Percentiles rank a stretch among this genome's conserved stretches.
These are phyloP conservation scores for Opisthocomus hoazin DNA, from an alignment of 2,113 vertebrate genomes.

Conservation along the genomic window DNA sequence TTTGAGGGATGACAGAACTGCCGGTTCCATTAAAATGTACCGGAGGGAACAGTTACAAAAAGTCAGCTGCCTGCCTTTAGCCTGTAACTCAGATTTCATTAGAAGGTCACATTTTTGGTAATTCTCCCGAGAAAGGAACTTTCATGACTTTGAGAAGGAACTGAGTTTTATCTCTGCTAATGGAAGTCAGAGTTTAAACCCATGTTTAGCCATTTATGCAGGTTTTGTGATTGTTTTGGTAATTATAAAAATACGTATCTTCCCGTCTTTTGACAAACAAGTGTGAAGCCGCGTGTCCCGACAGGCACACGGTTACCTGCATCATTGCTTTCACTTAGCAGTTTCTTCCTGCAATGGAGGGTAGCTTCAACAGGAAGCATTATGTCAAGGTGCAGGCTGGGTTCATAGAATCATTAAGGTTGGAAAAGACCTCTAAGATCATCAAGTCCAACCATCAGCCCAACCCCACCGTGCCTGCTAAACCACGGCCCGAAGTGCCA, in stretches of 20 bases:
- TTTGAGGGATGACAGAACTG: neutral
- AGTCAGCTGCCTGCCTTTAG: neutral
- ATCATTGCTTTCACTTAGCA: neutral
- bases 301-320: rapidly evolving
- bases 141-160: neutral
- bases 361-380: neutral
- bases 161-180: neutral
- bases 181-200: neutral
- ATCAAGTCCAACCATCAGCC: no score
- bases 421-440: no score
- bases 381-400: no score
- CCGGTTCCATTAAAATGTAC: neutral
- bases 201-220: neutral
- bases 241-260: neutral
- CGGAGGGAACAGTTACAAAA: neutral
- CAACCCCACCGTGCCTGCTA: no score
- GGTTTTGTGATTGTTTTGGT: neutral
- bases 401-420: no score
- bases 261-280: neutral
- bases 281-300: neutral
- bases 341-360: neutral
- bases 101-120: neutral
- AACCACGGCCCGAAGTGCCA: no score
- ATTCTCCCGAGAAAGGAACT: neutral
- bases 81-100: neutral